Evolutionary conservation across 2,888 invertebrate species (phyloP).

Genomic region (Proisotoma minuta): DNA sequence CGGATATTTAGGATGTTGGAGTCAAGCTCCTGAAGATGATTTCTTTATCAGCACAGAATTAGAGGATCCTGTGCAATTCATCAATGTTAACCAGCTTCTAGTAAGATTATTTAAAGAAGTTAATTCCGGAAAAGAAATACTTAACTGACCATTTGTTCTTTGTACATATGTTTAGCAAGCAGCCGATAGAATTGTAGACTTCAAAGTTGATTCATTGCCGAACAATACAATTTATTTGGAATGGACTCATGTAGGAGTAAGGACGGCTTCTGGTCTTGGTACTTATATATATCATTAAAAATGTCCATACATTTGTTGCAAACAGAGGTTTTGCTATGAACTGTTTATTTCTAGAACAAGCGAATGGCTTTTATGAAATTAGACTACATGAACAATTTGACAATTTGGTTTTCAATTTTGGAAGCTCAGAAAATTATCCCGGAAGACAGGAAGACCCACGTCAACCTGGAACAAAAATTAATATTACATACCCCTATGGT

Average conservation of each 20-base stretch:
- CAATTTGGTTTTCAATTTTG: background rate
- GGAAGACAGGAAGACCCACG: background rate
- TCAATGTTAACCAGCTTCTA: background rate
- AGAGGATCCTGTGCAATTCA: background rate
- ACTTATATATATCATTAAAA: no score
- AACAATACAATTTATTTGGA: no score
- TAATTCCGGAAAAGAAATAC: no score
- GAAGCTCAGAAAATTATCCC: background rate
- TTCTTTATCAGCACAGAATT: constrained; percentile 10
- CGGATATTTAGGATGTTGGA: constrained; percentile 17
- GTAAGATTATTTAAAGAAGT: no score
- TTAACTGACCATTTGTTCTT: no score
- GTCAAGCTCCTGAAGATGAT: background rate
- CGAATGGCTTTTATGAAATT: background rate
- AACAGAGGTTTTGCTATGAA: no score
- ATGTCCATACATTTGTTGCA: no score
- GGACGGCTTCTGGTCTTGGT: no score
- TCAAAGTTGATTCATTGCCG: no score
- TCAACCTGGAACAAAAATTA: background rate
- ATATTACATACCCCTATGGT: background rate
- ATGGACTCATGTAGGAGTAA: no score
- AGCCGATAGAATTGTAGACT: no score
- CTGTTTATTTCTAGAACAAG: background rate
- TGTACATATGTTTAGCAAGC: no score
- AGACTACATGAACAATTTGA: background rate